Evolutionary conservation across 2,797 vertebrate genomes (phyloP), one percentile per base, ranked within the genome.

Genomic region (Pangasius mekongensis): DNA sequence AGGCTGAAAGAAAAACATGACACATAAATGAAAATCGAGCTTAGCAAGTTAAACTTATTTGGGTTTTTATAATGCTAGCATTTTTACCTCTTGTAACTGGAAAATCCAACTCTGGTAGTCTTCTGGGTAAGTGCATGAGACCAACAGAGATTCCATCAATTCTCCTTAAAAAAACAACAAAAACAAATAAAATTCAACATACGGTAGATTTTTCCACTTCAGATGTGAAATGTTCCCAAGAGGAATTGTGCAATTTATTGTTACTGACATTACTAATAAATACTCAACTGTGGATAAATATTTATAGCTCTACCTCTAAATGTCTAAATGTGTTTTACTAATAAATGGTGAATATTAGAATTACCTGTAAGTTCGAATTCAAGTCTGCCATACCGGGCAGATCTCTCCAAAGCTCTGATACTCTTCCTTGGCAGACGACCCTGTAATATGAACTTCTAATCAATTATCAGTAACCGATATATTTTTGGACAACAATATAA

Each of bases 101-200:
- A 97, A 97, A 83, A 96, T 95, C 96, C 96, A 96, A 92, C 91
- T 95, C 91, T 96, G 94, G 83, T 97, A 97, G 89, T 97, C 97
- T 86, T 96, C 95, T 89, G 93, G 90, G 83, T 92, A 93, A 83
- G 90, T 91, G 86, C 97, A 97, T 1, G 93, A 95, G 64, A 97
- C 92, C 77, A 96, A 92, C 91, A 97, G 92, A 0, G 96, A 95
- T 89, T 97, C 96, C 95, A 96, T 90, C 89, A 97, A 91, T 27
- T 96, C 95, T 90, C 97, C 97, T 97, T 85, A 74, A 91, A 88
- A 91, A 43, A 83, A 6, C 60, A 54, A 36, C 3, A 77, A 64
- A 86, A 33, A 8, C 52, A 74, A 36, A 43, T n/a, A 66, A 33
- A 67, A 62, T 33, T 52, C 10, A 69, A 36, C 47, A 30, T 52